A percentile compares a stretch with the other conserved stretches of the same genome.
phyloP scores from a whole-genome alignment of 2,888 invertebrate genomes.

The Phoenoteleia sp. region DNA sequence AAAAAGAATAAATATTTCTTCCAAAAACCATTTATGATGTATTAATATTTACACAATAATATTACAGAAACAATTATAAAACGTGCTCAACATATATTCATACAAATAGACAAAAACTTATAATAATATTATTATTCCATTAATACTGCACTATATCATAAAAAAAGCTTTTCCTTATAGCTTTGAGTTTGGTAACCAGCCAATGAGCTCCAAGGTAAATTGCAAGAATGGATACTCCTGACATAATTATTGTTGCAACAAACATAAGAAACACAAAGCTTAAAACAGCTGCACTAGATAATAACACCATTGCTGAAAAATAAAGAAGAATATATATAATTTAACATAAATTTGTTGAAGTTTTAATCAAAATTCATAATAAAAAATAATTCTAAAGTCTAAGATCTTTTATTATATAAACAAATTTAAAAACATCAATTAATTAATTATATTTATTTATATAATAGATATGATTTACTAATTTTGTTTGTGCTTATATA shows the following conservation, averaged over 20 bases:
- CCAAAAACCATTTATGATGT: background rate
- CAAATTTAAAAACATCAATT: too few species aligned
- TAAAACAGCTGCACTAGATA: conserved; percentile 46
- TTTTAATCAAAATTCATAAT: too few species aligned
- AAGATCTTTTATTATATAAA: too few species aligned
- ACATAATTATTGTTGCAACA: conserved; percentile 18
- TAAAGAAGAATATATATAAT: conserved; percentile 1
- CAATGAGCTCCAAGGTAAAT: conserved; percentile 26
- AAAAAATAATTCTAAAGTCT: too few species aligned
- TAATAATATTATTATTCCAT: too few species aligned
- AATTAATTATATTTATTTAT: too few species aligned
- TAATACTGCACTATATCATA: conserved; percentile 30
- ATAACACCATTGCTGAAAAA: conserved; percentile 41
- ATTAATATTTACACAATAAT: background rate
- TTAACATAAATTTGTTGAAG: too few species aligned
- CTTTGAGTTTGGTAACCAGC: conserved; percentile 8
- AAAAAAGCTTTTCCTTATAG: conserved; percentile 17
- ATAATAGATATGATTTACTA: too few species aligned
- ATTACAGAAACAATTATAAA: background rate
- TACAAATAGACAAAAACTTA: too few species aligned
- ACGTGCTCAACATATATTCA: too few species aligned
- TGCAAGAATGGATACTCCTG: conserved; percentile 15
- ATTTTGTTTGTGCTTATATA: too few species aligned
- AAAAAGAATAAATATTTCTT: background rate
- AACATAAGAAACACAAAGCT: conserved; percentile 44